A percentile compares a stretch with the other conserved stretches of the same genome.
phyloP scores from a whole-genome alignment of 1,140 invertebrate genomes.

The Macrosteles quadrilineatus region DNA sequence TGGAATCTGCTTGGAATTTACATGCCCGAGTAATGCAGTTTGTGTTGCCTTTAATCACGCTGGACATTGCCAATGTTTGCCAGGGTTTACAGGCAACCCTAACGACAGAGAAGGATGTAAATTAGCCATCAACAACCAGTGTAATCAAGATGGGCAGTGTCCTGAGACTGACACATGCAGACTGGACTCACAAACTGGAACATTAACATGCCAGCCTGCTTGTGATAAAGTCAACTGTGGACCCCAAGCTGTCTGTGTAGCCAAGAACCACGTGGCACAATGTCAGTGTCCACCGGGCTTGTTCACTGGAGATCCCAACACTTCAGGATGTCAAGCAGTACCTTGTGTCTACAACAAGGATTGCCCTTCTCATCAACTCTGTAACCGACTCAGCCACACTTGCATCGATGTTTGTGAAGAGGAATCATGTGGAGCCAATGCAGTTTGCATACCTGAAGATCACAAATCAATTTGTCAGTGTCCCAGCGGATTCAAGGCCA shows the following conservation, averaged over 20 bases:
- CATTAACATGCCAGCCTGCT: conserved; percentile 66
- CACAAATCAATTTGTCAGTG: conserved; percentile 81
- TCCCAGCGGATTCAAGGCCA: conserved; percentile 74
- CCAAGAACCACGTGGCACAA: conserved; percentile 84
- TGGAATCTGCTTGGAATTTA: conserved; percentile 73
- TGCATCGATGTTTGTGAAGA: conserved; percentile 79
- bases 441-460: conserved; percentile 84
- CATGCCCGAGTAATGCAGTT: conserved; percentile 78
- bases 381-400: conserved; percentile 78
- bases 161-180: conserved; percentile 74
- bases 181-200: conserved; percentile 46
- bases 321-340: conserved; percentile 75
- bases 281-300: conserved; percentile 85
- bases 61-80: conserved; percentile 75
- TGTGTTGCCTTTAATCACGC: conserved; percentile 74
- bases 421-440: conserved; percentile 81
- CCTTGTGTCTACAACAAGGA: conserved; percentile 85
- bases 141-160: conserved; percentile 77
- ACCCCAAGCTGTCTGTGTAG: conserved; percentile 79
- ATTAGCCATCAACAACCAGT: conserved; percentile 68
- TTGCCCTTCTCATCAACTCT: conserved; percentile 74
- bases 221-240: conserved; percentile 78
- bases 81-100: conserved; percentile 82
- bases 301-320: conserved; percentile 78
- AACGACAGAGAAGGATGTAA: conserved; percentile 85